phyloP scores from a whole-genome alignment of 2,888 invertebrate genomes.

The Cyclophora punctaria region DNA sequence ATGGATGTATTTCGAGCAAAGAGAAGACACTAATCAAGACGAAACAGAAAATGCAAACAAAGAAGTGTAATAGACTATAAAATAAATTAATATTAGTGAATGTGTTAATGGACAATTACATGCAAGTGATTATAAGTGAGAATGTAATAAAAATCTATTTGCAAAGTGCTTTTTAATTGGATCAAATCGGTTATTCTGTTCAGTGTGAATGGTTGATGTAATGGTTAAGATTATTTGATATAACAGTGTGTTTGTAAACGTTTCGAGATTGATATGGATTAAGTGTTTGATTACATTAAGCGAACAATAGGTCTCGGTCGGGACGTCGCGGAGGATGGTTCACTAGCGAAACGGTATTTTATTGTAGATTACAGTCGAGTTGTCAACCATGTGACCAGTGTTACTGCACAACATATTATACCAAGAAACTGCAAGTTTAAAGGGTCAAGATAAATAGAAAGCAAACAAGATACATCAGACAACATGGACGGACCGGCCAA shows the following conservation, averaged over 20 bases:
- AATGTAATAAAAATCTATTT: conserved; percentile 19
- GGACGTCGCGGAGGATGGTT: conserved; percentile 27
- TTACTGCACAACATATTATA: neutral
- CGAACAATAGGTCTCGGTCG: conserved; percentile 49
- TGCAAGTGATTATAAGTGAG: conserved; percentile 18
- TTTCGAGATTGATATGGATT: conserved; percentile 55
- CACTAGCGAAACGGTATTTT: conserved; percentile 24
- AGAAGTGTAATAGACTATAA: conserved; percentile 32
- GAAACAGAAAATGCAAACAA: conserved; percentile 35
- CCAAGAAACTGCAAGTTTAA: too few species aligned
- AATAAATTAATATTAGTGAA: conserved; percentile 33
- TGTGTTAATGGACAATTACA: conserved; percentile 30
- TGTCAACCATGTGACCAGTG: conserved; percentile 28
- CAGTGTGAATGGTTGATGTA: conserved; percentile 13
- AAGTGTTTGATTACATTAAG: conserved; percentile 52
- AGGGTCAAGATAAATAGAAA: conserved; percentile 1
- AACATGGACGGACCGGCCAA: conserved; percentile 38
- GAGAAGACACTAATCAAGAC: conserved; percentile 25
- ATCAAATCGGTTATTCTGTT: conserved; percentile 1
- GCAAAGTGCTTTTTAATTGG: conserved; percentile 16
- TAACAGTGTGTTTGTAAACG: conserved; percentile 47
- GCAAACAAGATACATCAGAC: conserved; percentile 8
- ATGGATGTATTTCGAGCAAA: conserved; percentile 81
- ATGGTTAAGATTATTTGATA: conserved; percentile 46
- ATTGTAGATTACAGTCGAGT: conserved; percentile 37